Evolutionary conservation across 2,113 vertebrate species (phyloP), one percentile per base, ranked within the genome.

Genomic region (Plecotus auritus): DNA sequence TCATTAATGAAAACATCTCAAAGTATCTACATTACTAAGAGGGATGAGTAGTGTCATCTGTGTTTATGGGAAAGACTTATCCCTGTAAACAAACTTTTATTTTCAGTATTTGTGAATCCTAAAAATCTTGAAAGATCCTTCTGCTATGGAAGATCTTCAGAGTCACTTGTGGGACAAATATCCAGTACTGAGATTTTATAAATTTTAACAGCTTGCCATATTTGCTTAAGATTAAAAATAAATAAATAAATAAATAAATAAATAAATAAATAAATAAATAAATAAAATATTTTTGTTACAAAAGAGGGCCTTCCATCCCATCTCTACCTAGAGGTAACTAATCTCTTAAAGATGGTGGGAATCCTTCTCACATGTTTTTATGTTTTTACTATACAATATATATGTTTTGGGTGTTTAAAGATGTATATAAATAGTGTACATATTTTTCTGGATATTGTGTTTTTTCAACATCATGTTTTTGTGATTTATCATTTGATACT

Each of bases 281-380:
- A 69, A 84, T 66, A 83, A 94, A 93, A 93, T 6, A 66, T 72
- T 56, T 90, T 83, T 23, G n/a, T 96, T 96, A 94, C 0, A 54
- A 80, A 64, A 87, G 42, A 72, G 88, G 9, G 13, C 37, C 42
- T 17, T 93, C 28, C 66, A 89, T 90, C 22, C 81, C 85, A 91
- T 28, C 61, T 94, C 12, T 84, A 13, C 30, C 49, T 45, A 89
- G 70, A 93, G 26, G 76, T 69, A 93, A 85, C 17, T 22, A 64
- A 59, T 93, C 35, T 93, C 70, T 94, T 93, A 17, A 93, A 84
- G n/a, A 83, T 80, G 11, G 22, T 66, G 20, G 23, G 20, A 56
- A 64, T 83, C 30, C 30, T 93, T 93, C 56, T 74, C 32, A 49
- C 8, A 23, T 51, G 18, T 72, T 82, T 84, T 94, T 56, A 47